phyloP scores from a whole-genome alignment of 2,797 vertebrate genomes.

The Serranus cabrilla region DNA sequence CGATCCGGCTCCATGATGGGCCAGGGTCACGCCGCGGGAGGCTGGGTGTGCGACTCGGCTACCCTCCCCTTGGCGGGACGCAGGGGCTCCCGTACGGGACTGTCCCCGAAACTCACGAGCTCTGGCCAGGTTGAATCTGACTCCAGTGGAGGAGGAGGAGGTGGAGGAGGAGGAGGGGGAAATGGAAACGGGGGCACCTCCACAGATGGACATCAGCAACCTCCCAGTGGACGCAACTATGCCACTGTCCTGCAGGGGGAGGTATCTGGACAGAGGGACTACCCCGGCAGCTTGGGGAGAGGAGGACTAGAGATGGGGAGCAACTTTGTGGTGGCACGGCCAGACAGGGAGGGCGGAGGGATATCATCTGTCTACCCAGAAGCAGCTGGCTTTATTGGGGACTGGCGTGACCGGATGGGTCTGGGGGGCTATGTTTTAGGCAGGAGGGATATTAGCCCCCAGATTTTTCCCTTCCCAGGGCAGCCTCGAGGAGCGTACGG shows the following conservation, averaged over 20 bases:
- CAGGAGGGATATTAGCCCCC: conserved; percentile 91
- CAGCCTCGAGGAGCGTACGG: conserved; percentile 79
- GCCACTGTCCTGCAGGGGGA: conserved; percentile 79
- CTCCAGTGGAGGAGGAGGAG: conserved; percentile 49
- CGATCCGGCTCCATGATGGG: conserved; percentile 83
- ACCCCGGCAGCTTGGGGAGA: conserved; percentile 80
- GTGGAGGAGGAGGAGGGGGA: conserved; percentile 54
- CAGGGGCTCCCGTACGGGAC: conserved; percentile 85
- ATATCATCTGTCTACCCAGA: conserved; percentile 82
- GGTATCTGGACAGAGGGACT: conserved; percentile 80
- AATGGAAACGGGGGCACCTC: conserved; percentile 49
- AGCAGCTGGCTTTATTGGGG: conserved; percentile 78
- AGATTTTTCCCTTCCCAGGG: conserved; percentile 83
- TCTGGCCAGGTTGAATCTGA: conserved; percentile 82
- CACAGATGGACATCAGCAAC: conserved; percentile 74
- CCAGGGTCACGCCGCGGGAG: conserved; percentile 74
- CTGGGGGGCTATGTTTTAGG: conserved; percentile 81
- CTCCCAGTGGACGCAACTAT: conserved; percentile 69
- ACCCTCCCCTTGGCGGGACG: conserved; percentile 88
- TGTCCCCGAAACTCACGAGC: conserved; percentile 86
- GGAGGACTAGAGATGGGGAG: conserved; percentile 86
- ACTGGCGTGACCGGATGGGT: conserved; percentile 85
- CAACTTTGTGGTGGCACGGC: conserved; percentile 83
- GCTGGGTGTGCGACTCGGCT: conserved; percentile 87
- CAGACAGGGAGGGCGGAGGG: conserved; percentile 79